A percentile compares a stretch with the other conserved stretches of the same genome.
phyloP scores from a whole-genome alignment of 2,113 vertebrate genomes.

The Cyanocitta stelleri region DNA sequence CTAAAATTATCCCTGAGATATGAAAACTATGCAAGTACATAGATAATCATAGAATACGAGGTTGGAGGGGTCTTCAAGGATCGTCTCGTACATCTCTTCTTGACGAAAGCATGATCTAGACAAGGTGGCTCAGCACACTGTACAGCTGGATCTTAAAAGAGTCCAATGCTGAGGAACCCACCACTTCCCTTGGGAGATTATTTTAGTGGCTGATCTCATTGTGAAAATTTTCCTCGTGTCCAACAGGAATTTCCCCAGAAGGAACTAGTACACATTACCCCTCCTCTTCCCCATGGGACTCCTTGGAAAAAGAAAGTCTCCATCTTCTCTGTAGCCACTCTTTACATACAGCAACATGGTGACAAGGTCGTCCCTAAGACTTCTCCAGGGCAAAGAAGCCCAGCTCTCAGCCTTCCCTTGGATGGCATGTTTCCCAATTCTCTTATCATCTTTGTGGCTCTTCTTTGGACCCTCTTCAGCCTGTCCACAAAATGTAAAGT shows the following conservation, averaged over 20 bases:
- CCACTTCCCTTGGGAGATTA: neutral
- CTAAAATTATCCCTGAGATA: neutral
- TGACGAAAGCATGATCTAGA: neutral
- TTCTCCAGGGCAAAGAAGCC: neutral
- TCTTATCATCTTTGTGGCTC: neutral
- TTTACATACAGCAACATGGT: neutral
- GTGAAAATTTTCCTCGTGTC: neutral
- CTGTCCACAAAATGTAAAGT: neutral
- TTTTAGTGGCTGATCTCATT: neutral
- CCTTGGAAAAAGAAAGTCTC: neutral
- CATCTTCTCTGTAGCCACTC: no score
- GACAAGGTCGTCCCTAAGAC: neutral
- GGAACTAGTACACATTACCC: neutral
- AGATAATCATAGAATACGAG: neutral
- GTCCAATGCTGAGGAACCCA: neutral
- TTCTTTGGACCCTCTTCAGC: neutral
- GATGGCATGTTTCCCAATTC: neutral
- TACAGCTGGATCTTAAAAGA: neutral
- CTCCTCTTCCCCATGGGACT: fast-evolving
- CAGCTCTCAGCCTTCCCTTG: neutral
- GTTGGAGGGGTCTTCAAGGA: neutral
- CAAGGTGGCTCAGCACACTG: neutral
- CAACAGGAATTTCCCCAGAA: neutral
- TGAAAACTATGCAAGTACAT: neutral
- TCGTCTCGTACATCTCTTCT: neutral